Evolutionary conservation across 2,888 invertebrate species (phyloP).

Genomic region (Amblyteles armatorius): DNA sequence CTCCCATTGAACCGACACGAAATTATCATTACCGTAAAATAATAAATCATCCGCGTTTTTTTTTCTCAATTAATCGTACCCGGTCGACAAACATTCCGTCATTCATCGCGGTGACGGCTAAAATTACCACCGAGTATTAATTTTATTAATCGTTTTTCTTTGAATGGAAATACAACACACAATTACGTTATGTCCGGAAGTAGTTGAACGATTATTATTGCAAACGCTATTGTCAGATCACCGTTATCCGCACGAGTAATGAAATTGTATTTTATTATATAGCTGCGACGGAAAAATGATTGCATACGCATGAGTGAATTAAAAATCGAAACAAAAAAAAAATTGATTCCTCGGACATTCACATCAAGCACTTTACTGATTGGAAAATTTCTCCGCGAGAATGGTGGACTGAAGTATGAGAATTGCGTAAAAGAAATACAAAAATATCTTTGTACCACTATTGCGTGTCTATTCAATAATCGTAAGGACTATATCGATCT

Average conservation of each 20-base stretch:
- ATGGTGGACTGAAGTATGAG: conserved; percentile 53
- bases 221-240: conserved; percentile 56
- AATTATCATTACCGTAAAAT: conserved; percentile 48
- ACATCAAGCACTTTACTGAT: conserved; percentile 36
- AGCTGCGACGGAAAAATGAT: conserved; percentile 45
- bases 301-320: conserved; percentile 43
- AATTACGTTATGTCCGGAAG: conserved; percentile 68
- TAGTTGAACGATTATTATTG: conserved; percentile 67
- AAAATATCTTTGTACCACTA: conserved; percentile 78
- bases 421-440: conserved; percentile 42
- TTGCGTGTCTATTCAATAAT: conserved; percentile 77
- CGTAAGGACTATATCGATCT: conserved; percentile 76
- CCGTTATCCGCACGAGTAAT: conserved; percentile 45
- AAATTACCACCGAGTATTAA: conserved; percentile 63
- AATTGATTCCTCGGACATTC: conserved; percentile 39
- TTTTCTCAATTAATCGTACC: conserved; percentile 39
- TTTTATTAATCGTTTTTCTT: conserved; percentile 59
- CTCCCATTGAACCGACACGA: conserved; percentile 16
- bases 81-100: conserved; percentile 45
- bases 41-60: conserved; percentile 9
- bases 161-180: conserved; percentile 67
- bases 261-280: conserved; percentile 53
- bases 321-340: conserved; percentile 32
- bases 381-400: conserved; percentile 56
- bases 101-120: conserved; percentile 29